A percentile compares a stretch with the other conserved stretches of the same genome.
Conservation (phyloP, 2,888 invertebrate genomes). For the Campoletis raptor region DNA sequence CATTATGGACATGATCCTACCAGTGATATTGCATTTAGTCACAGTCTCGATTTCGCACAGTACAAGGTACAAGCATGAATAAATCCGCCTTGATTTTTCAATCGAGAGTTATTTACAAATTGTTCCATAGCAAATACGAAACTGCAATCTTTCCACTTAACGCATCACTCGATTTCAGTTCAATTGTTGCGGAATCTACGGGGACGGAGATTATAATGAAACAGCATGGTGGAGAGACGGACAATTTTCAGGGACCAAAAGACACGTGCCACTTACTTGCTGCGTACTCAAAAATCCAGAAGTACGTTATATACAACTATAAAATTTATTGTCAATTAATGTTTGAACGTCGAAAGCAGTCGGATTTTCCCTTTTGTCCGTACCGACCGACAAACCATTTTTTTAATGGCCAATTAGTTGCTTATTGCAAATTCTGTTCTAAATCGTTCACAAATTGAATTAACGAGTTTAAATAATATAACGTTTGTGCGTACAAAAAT, state of each 20-base stretch:
- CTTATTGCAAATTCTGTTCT: neutral
- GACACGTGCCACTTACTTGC: slow-evolving; percentile 83
- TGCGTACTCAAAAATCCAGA: slow-evolving; percentile 82
- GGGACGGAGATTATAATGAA: slow-evolving; percentile 83
- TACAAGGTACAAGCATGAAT: slow-evolving; percentile 81
- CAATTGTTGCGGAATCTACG: slow-evolving; percentile 85
- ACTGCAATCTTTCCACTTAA: neutral
- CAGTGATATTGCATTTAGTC: slow-evolving; percentile 83
- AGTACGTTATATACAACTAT: slow-evolving; percentile 70
- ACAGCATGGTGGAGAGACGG: slow-evolving; percentile 84
- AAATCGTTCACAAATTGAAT: neutral
- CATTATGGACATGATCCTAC: slow-evolving; percentile 82
- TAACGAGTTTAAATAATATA: neutral
- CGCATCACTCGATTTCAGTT: slow-evolving; percentile 78
- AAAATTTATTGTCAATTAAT: neutral
- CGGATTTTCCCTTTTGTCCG: neutral
- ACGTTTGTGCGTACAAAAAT: neutral
- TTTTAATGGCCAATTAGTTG: neutral
- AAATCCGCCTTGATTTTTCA: neutral
- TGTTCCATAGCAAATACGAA: neutral
- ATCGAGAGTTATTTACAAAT: neutral
- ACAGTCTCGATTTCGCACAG: slow-evolving; percentile 85
- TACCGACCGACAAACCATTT: neutral
- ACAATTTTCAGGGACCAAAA: slow-evolving; percentile 78
- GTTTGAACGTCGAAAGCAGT: neutral